phyloP scores from a whole-genome alignment of 2,888 invertebrate genomes.

The Pseudococcus viburni region DNA sequence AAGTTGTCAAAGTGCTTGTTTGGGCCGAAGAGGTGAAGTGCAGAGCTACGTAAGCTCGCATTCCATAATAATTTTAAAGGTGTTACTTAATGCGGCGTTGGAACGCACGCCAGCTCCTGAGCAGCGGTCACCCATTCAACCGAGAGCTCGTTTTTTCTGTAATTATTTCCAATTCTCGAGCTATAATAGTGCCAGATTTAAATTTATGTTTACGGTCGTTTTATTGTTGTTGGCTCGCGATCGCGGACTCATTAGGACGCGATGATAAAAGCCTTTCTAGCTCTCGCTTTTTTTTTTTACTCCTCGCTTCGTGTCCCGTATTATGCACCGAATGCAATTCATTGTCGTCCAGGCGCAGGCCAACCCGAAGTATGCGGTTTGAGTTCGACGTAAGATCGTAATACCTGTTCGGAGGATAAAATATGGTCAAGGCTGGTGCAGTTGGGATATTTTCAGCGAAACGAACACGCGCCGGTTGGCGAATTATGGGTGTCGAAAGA shows the following conservation, averaged over 20 bases:
- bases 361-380: slow-evolving; percentile 27
- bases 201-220: slow-evolving; percentile 45
- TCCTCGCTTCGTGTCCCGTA: neutral
- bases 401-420: slow-evolving; percentile 46
- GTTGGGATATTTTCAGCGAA: slow-evolving; percentile 5
- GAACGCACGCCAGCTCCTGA: slow-evolving; percentile 21
- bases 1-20: slow-evolving; percentile 3
- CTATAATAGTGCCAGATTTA: slow-evolving; percentile 38
- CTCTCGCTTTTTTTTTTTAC: neutral
- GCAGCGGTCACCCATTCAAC: neutral
- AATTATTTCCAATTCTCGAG: slow-evolving; percentile 38
- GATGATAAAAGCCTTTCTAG: slow-evolving; percentile 46
- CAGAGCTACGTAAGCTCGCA: neutral
- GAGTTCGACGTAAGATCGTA: slow-evolving; percentile 9
- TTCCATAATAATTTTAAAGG: slow-evolving; percentile 55
- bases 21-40: neutral
- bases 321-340: slow-evolving; percentile 17
- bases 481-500: slow-evolving; percentile 12
- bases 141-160: neutral
- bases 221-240: slow-evolving; percentile 35
- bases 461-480: neutral
- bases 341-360: slow-evolving; percentile 9
- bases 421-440: slow-evolving; percentile 50
- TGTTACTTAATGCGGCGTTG: slow-evolving; percentile 48
- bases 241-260: slow-evolving; percentile 10